Percentiles rank a stretch among this genome's conserved stretches.
phyloP scores from a whole-genome alignment of 2,888 invertebrate species.

The Myopa testacea region DNA sequence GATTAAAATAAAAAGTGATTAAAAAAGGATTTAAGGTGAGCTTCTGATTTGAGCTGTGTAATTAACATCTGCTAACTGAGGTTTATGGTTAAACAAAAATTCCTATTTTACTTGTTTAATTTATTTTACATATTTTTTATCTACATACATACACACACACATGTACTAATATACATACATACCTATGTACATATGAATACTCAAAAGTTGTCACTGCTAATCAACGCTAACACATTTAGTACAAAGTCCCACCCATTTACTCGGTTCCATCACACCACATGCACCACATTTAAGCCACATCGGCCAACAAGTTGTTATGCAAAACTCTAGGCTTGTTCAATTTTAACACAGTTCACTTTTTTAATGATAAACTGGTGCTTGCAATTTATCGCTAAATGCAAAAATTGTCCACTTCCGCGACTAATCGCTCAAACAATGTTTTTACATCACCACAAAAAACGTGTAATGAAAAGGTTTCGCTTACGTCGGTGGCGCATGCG shows the following conservation, averaged over 20 bases:
- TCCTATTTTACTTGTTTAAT: neutral
- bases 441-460: slow-evolving; percentile 1
- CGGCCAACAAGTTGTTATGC: slow-evolving; percentile 34
- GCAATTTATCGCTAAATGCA: slow-evolving; percentile 24
- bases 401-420: slow-evolving; percentile 58
- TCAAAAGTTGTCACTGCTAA: too few species aligned
- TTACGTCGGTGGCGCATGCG: slow-evolving; percentile 95
- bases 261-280: neutral
- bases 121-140: neutral
- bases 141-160: too few species aligned
- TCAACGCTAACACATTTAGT: neutral
- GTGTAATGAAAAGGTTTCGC: slow-evolving; percentile 80
- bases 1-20: neutral
- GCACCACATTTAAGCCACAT: neutral
- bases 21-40: neutral
- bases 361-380: slow-evolving; percentile 25
- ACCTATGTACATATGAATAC: too few species aligned
- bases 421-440: slow-evolving; percentile 42
- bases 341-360: too few species aligned
- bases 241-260: neutral
- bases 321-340: neutral
- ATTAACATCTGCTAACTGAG: too few species aligned
- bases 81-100: too few species aligned
- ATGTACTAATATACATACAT: too few species aligned
- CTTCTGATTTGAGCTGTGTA: neutral